Evolutionary conservation across 2,797 vertebrate species (phyloP).

Genomic region (Coluber constrictor): DNA sequence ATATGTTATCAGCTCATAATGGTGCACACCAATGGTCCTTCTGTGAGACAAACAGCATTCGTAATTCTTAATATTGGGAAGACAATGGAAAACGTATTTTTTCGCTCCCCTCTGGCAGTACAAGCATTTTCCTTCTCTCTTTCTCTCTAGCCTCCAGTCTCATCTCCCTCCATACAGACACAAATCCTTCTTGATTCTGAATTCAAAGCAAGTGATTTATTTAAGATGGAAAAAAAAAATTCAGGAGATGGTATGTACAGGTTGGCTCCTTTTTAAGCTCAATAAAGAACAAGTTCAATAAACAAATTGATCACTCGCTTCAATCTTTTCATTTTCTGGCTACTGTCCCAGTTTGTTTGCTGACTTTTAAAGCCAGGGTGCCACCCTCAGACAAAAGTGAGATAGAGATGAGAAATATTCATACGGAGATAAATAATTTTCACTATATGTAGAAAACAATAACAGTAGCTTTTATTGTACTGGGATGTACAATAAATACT

Average conservation of each 20-base stretch:
- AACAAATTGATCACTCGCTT: conserved; percentile 21
- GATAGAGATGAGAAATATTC: conserved; percentile 51
- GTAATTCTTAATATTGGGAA: neutral
- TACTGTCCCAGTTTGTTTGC: conserved; percentile 23
- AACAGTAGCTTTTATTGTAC: neutral
- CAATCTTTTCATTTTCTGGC: conserved; percentile 50
- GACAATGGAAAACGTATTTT: neutral
- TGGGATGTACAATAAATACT: neutral
- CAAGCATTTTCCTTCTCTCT: neutral
- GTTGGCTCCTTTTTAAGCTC: conserved; percentile 18
- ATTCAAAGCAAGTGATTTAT: conserved; percentile 44
- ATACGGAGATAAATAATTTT: conserved; percentile 31
- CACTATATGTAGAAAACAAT: conserved; percentile 7
- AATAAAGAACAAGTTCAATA: conserved; percentile 28
- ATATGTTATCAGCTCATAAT: neutral
- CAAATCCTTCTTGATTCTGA: neutral
- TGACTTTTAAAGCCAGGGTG: conserved; percentile 65
- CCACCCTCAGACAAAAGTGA: conserved; percentile 66
- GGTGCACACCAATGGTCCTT: neutral
- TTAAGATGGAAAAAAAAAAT: conserved; percentile 17
- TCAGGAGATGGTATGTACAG: conserved; percentile 18
- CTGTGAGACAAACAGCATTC: neutral
- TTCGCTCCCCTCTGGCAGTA: neutral
- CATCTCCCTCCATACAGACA: neutral
- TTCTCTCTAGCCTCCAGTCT: neutral